A percentile compares a stretch with the other conserved stretches of the same genome.
phyloP scores from a whole-genome alignment of 30 jellyfish, hydroid and myxozoan species.

The Aurelia aurita region DNA sequence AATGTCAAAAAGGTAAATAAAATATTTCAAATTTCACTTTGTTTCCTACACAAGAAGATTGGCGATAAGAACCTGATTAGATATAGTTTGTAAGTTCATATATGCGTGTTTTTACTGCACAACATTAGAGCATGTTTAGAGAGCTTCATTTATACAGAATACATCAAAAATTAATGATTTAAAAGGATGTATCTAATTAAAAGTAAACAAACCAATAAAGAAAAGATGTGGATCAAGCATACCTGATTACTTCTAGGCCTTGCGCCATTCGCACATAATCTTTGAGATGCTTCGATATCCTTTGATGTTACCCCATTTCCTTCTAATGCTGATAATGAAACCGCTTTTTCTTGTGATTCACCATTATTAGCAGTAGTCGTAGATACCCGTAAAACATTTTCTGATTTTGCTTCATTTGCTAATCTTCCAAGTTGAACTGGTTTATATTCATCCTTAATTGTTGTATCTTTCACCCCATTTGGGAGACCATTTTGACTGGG shows the following conservation, averaged over 20 bases:
- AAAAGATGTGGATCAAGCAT: not conserved
- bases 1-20: too few relatives aligned
- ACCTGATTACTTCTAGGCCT: constrained; percentile 78
- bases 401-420: constrained; percentile 16
- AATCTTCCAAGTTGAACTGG: not conserved
- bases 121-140: too few relatives aligned
- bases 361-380: constrained; percentile 17
- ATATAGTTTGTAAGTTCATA: too few relatives aligned
- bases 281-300: constrained; percentile 22
- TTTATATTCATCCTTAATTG: not conserved
- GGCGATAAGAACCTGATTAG: too few relatives aligned
- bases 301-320: constrained; percentile 12
- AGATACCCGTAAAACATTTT: constrained; percentile 30
- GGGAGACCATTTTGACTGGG: not conserved
- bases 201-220: constrained; percentile 1
- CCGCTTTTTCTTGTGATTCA: constrained; percentile 81
- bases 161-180: too few relatives aligned
- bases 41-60: too few relatives aligned
- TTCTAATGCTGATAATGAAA: constrained; percentile 87
- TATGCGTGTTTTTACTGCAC: too few relatives aligned
- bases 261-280: constrained; percentile 45
- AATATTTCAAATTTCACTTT: too few relatives aligned
- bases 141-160: too few relatives aligned
- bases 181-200: too few relatives aligned
- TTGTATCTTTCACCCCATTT: not conserved